A percentile compares a stretch with the other conserved stretches of the same genome.
Conservation (phyloP, 2,113 vertebrate species). For the Motacilla alba region DNA sequence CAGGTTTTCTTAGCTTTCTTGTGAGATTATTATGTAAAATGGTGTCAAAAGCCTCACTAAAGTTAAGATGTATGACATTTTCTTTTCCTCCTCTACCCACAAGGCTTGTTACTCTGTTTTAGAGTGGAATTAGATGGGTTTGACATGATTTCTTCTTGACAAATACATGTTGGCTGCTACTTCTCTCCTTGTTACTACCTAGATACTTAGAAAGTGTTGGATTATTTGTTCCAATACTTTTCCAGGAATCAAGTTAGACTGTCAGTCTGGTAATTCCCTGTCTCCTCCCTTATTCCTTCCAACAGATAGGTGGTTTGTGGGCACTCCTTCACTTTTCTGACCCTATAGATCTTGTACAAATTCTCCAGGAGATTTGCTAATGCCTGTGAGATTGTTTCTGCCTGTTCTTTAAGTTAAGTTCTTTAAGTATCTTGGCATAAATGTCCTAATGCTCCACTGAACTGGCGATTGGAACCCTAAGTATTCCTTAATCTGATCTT, state of each 20-base stretch:
- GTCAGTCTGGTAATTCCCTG: not conserved
- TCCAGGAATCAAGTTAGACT: not conserved
- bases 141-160: slow-evolving; percentile 3
- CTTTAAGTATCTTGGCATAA: not conserved
- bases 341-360: not conserved
- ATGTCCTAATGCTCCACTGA: not conserved
- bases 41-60: not conserved
- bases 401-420: not conserved
- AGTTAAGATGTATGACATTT: not conserved
- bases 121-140: not conserved
- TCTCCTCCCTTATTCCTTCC: not conserved
- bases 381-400: not conserved
- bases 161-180: not conserved
- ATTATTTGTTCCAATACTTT: not conserved
- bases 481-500: not conserved
- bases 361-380: not conserved
- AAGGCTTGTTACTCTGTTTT: not conserved
- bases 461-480: not conserved
- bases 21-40: not conserved
- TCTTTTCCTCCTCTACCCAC: not conserved
- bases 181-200: not conserved
- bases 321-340: not conserved
- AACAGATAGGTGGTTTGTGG: not conserved
- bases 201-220: not conserved
- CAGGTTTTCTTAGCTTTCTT: not conserved